Percentiles rank a stretch among this genome's conserved stretches.
Evolutionary conservation across 1,140 invertebrate genomes (phyloP).

Genomic region (Camponotus floridanus): DNA sequence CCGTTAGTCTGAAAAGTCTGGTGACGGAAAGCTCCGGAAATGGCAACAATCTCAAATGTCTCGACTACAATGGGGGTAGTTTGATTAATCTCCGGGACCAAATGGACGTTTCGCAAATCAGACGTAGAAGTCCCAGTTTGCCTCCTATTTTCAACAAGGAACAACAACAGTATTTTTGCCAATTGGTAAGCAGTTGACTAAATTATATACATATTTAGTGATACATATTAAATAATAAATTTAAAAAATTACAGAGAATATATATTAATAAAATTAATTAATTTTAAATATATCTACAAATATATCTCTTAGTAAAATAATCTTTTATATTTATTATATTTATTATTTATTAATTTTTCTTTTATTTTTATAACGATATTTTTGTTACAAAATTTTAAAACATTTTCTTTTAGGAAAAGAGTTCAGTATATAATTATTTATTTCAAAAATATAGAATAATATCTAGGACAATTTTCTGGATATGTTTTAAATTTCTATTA

Average conservation of each 20-base stretch:
- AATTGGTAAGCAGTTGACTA: constrained; percentile 59
- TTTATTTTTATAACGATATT: no score
- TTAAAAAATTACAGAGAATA: background rate
- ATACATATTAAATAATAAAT: background rate
- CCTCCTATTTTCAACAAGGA: constrained; percentile 87
- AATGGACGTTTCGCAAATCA: constrained; percentile 70
- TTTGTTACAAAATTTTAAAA: no score
- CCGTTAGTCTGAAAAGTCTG: constrained; percentile 78
- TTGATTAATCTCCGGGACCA: constrained; percentile 79
- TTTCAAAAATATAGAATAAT: no score
- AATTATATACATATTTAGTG: background rate
- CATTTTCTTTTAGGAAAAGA: background rate
- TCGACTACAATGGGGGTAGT: constrained; percentile 77
- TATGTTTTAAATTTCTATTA: background rate
- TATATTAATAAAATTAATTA: background rate
- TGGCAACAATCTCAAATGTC: constrained; percentile 71
- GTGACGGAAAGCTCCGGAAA: constrained; percentile 68
- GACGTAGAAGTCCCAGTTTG: constrained; percentile 87
- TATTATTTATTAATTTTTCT: no score
- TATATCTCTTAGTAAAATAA: background rate
- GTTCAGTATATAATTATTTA: background rate
- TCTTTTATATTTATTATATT: background rate
- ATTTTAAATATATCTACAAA: background rate
- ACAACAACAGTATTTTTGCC: constrained; percentile 72
- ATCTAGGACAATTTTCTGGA: background rate